Base-by-base conservation (phyloP, 1,140 invertebrate genomes). In the Drosophila oshimai region DNA sequence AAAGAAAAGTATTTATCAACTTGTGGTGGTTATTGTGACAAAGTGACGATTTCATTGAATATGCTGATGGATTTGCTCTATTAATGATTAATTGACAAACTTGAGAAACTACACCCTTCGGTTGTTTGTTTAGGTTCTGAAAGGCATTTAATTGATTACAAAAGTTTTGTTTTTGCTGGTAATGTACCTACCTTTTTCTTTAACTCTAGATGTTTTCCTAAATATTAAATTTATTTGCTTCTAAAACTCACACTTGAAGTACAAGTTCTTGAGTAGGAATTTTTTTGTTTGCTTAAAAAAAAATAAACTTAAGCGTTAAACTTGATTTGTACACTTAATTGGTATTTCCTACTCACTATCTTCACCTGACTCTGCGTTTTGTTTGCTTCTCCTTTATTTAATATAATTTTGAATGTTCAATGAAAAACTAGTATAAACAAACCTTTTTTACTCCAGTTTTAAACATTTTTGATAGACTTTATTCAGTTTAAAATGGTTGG, bases 31-130 rank as follows among this genome's bases (percentile, higher is more conserved):
- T 15, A 31, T 58, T 61, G 50, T 61, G 24, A 33, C 28, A 58
- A 47, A 47, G 57, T 65, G 57, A 62, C 17, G 33, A 64, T 31
- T 47, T 47, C 42, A 65, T 64, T 49, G n/a, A 65, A 45, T 64
- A 39, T 64, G 42, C 58, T 65, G 42, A 65, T 65, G 49, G 58
- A 65, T 39, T 41, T 50, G 20, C 26, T 5, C 26, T 15, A 49
- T 65, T 39, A 65, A 41, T 41, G 34, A 65, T 65, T 65, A 65
- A 65, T 65, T 28, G 41, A 9, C 6, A 9, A n/a, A 39, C 57
- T 61, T 17, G 18, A 6, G 4, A 3, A 15, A 12, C 13, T 62
- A 37, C 13, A 13, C 7, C n/a, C 5, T 12, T 6, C 5, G 37
- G 36, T n/a, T 42, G 57, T 57, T 61, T 61, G 53, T 24, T 42